Conservation (phyloP, 2,888 invertebrate species). For the Rhyacophila evoluta region DNA sequence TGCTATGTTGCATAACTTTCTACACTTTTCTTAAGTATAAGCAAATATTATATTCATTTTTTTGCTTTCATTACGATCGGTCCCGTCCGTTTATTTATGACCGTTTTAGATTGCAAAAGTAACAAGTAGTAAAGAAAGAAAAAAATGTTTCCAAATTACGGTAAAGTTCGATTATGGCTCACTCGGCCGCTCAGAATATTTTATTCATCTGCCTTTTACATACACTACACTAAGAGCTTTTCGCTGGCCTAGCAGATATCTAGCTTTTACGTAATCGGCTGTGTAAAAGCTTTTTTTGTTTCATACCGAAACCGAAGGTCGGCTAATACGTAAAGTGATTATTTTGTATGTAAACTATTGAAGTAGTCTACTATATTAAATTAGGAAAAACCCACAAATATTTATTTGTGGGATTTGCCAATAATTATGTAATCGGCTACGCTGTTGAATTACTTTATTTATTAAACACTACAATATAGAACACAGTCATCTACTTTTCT, state of each 20-base stretch:
- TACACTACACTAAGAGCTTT: constrained; percentile 2
- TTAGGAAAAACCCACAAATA: too few relatives aligned
- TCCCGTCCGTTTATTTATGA: not conserved
- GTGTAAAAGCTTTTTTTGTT: constrained; percentile 10
- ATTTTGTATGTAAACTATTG: not conserved
- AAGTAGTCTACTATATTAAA: too few relatives aligned
- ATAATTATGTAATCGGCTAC: too few relatives aligned
- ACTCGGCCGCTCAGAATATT: not conserved
- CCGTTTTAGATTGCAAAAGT: not conserved
- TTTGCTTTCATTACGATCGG: too few relatives aligned
- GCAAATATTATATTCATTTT: too few relatives aligned
- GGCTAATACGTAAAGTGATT: not conserved
- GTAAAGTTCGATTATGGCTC: not conserved
- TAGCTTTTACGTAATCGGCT: not conserved
- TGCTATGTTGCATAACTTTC: too few relatives aligned
- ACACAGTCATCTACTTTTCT: too few relatives aligned
- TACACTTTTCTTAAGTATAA: too few relatives aligned
- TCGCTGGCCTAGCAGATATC: not conserved
- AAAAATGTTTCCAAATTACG: not conserved
- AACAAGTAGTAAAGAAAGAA: not conserved
- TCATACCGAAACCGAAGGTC: not conserved
- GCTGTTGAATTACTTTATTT: too few relatives aligned
- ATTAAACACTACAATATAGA: too few relatives aligned
- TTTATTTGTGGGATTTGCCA: too few relatives aligned
- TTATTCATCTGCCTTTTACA: constrained; percentile 22